A percentile compares a stretch with the other conserved stretches of the same genome.
phyloP scores from a whole-genome alignment of 1,140 invertebrate species.

The Lithobius niger region DNA sequence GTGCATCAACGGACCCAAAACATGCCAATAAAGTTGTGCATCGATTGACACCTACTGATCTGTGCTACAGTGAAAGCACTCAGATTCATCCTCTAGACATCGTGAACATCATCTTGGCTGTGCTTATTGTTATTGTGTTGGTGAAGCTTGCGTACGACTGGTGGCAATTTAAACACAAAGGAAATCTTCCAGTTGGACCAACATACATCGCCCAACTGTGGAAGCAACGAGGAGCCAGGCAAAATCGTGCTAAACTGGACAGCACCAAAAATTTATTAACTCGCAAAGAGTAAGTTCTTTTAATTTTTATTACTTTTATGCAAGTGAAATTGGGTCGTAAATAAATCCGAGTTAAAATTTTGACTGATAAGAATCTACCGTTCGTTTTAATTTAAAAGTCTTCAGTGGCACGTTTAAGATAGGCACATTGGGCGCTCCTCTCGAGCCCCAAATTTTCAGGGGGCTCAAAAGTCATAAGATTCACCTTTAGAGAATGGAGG shows the following conservation, averaged over 20 bases:
- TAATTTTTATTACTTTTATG: not conserved
- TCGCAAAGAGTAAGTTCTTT: not conserved
- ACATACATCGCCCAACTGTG: not conserved
- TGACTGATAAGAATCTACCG: not conserved
- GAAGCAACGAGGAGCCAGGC: not conserved
- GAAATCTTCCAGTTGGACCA: not conserved
- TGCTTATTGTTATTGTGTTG: not conserved
- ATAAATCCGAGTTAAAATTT: not conserved
- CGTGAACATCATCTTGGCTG: not conserved
- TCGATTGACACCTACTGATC: not conserved
- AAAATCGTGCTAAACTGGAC: not conserved
- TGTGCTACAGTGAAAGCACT: not conserved
- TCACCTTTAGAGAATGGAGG: too few species aligned
- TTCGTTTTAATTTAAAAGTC: too few species aligned
- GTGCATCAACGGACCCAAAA: not conserved
- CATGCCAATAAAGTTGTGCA: not conserved
- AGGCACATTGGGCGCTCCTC: too few species aligned
- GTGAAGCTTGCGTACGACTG: not conserved
- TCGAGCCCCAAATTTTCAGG: too few species aligned
- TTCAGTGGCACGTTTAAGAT: too few species aligned
- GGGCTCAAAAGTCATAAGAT: too few species aligned
- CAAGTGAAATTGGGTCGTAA: not conserved
- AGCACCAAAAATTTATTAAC: slow-evolving; percentile 2
- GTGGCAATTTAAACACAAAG: not conserved
- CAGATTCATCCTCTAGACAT: not conserved